Base-by-base conservation (phyloP, 2,113 vertebrate species). In the Tamias sibiricus region DNA sequence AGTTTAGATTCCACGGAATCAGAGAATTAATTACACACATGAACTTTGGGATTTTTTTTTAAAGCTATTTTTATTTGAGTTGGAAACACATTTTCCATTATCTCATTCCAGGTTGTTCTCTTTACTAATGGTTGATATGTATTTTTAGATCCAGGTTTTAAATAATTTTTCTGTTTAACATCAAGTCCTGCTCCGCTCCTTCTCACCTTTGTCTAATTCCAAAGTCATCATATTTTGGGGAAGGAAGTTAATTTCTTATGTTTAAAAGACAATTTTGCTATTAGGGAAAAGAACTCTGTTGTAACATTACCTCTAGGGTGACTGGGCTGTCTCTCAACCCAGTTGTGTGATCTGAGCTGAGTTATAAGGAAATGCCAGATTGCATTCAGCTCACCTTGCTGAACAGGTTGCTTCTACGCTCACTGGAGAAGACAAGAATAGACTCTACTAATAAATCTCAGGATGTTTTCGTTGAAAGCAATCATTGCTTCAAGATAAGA, bases 21-120 rank as follows among this genome's bases (percentile, higher is more conserved):
- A 68, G 16, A 40, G 32, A 72, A 87, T 40, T 93, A 83, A 95
- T 93, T 62, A 95, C 71, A 91, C n/a, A 94, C 49, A 62, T 19
- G 47, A 66, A 94, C 71, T 87, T 88, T 14, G 59, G 88, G 40
- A n/a, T 71, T 47, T 68, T 40, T 91, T 68, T 40, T 92, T 72
- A 69, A 10, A 87, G 82, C 62, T 92, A 42, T 95, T 96, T 97
- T 88, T 93, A 97, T 82, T 91, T 91, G 72, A 94, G 68, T 96
- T 89, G 74, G 68, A 91, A 96, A 91, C 84, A 92, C 14, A 13
- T 81, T 97, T 97, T 97, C 91, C 83, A 62, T 95, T 91, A 64
- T 94, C 20, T 95, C 37, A 74, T 90, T 87, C 22, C 77, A 92
- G 32, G 40, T 69, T 86, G 37, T 86, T 96, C 93, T 71, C 62